Percentiles rank a stretch among this genome's conserved stretches.
These are phyloP conservation scores for Mormyrops attenuatus DNA, from an alignment of 2,797 vertebrate genomes.

Conservation along the genomic window DNA sequence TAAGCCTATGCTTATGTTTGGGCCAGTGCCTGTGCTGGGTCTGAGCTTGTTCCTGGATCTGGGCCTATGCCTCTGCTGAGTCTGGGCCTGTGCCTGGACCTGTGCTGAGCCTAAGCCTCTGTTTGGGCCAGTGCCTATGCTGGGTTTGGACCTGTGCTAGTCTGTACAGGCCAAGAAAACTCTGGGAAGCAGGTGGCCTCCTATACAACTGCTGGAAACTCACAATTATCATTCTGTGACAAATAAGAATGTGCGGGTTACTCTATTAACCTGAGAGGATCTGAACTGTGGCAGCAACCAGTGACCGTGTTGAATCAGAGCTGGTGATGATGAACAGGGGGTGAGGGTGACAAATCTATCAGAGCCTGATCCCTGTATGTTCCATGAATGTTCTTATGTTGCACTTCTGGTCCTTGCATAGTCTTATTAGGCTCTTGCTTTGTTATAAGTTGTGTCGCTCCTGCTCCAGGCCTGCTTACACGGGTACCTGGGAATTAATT, in stretches of 20 bases:
- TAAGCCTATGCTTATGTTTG: too few relatives aligned
- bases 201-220: neutral
- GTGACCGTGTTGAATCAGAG: neutral
- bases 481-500: neutral
- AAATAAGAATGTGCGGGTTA: neutral
- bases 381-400: neutral
- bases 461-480: neutral
- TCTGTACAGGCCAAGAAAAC: neutral
- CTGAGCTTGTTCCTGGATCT: too few relatives aligned
- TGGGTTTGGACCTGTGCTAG: conserved; percentile 23
- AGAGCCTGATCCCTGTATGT: neutral
- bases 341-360: neutral
- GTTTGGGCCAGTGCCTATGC: too few relatives aligned
- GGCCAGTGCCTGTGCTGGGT: too few relatives aligned
- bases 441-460: neutral
- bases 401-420: neutral
- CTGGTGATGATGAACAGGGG: neutral
- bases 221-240: neutral
- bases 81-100: too few relatives aligned
- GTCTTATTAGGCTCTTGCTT: neutral
- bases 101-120: conserved; percentile 30
- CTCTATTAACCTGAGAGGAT: neutral
- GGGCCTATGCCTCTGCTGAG: too few relatives aligned
- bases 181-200: neutral
- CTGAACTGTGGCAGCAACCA: neutral